Base-by-base conservation (phyloP, 2,888 invertebrate genomes). In the Lasioglossum calceatum region DNA sequence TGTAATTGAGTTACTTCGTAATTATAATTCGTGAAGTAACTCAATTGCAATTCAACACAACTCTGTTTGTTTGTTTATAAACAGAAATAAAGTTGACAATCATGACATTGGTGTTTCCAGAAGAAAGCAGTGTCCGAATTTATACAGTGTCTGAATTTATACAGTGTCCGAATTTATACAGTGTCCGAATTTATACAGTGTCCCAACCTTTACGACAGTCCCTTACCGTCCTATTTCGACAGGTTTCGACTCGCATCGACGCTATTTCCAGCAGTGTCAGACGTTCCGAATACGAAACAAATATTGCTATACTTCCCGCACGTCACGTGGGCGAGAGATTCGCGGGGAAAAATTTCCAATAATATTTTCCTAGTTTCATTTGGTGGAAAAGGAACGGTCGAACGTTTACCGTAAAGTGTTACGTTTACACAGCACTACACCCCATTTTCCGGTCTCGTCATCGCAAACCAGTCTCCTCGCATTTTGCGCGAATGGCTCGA, bases 371-470 rank as follows among this genome's bases (percentile, higher is more conserved):
- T 14, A n/a, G 39, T 71, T 42, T 39, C 39, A 71, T 71, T 71
- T 39, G 42, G n/a, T 36, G 44, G 10, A 19, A 44, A 16, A 44
- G 47, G 8, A 27, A 3, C 23, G 64, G 23, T 71, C 36, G 10
- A 27, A 27, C 80, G 73, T 82, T 84, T 39, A 67, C 67, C 36
- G 75, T 70, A 75, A 73, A 76, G 79, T 76, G 85, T 75, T 72
- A 64, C 76, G 61, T 86, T 86, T 81, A 44, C 77, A 42, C 54
- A 72, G 75, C 61, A 67, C 77, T 81, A 77, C 83, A 73, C 74
- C 71, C 88, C 73, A 89, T 88, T 86, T 90, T 80, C 86, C 81
- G 75, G 32, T 82, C 58, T 73, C 71, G 76, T 87, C 88, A 78
- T 89, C 81, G 75, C 86, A 80, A 85, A 86, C 79, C 73, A 79